Evolutionary conservation across 2,888 invertebrate genomes (phyloP), one percentile per base, ranked within the genome.

Genomic region (Lacanobia wlatinum): DNA sequence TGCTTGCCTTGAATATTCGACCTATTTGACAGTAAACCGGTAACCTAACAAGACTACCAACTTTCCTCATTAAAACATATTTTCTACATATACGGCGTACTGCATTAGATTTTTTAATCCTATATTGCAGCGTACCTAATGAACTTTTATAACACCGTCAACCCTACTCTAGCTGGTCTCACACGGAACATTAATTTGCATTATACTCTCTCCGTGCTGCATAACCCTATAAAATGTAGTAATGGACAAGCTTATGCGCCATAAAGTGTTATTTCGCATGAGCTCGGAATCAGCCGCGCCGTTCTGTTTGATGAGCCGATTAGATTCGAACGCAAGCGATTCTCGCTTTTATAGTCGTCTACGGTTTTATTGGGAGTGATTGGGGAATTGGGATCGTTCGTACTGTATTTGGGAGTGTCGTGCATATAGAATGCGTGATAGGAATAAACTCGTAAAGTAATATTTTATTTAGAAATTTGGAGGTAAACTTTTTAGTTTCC

Each of bases 181-280:
- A 90, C 87, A 90, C 90, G 91, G 86, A 87, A 90, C 92, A 94
- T 95, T 94, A 94, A 94, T 94, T 94, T 94, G 94, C 94, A 94
- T 95, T 94, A 94, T 91, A 90, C 89, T 88, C 89, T 88, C 87
- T 84, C 86, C 89, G 86, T 90, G 90, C 91, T 93, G 93, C 94
- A 94, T 92, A 93, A 92, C 93, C 94, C 93, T 93, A 94, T 93
- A 94, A 95, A 94, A 94, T 92, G 91, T 90, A 89, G 90, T 94
- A 94, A 93, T 93, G 90, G 93, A 92, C 93, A 92, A 90, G 91
- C 91, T 93, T 92, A 93, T 92, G 90, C 86, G 89, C 90, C 88
- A 90, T 93, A 93, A 90, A 92, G 91, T 88, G 91, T 88, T 90
- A 91, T 92, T 92, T 92, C 89, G 90, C 89, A 85, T 91, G 91